Evolutionary conservation across 2,113 vertebrate genomes (phyloP).

Genomic region (Lophura nycthemera): DNA sequence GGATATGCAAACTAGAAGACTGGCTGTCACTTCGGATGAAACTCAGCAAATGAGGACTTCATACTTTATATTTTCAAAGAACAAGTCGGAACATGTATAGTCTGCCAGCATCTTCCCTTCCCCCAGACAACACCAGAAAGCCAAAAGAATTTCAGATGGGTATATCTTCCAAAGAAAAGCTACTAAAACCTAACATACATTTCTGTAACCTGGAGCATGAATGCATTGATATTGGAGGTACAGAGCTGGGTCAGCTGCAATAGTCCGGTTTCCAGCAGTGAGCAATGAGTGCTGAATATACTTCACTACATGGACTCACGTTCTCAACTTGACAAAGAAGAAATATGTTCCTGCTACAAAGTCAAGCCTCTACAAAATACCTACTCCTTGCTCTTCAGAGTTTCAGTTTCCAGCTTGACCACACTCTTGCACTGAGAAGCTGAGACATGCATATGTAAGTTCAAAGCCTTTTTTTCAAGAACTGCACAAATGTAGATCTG

Average conservation of each 20-base stretch:
- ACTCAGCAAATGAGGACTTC: neutral
- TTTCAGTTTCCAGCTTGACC: neutral
- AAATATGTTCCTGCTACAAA: fast-evolving
- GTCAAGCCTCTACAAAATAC: neutral
- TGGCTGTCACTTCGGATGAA: neutral
- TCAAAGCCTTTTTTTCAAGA: neutral
- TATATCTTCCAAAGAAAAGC: neutral
- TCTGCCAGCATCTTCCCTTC: neutral
- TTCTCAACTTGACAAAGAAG: neutral
- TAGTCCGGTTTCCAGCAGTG: neutral
- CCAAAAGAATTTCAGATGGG: neutral
- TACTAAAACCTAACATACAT: neutral
- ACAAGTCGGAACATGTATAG: neutral
- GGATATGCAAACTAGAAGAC: neutral
- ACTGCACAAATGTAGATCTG: neutral
- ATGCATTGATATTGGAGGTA: neutral
- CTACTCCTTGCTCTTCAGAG: neutral
- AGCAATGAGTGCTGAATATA: neutral
- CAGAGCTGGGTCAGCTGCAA: neutral
- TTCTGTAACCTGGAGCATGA: neutral
- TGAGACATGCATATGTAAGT: neutral
- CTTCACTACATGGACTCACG: neutral
- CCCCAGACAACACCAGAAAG: neutral
- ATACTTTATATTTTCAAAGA: neutral
- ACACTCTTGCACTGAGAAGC: neutral